These are phyloP conservation scores for Ceratoteleas bidentatus DNA, from an alignment of 1,140 invertebrate genomes.

Conservation along the genomic window DNA sequence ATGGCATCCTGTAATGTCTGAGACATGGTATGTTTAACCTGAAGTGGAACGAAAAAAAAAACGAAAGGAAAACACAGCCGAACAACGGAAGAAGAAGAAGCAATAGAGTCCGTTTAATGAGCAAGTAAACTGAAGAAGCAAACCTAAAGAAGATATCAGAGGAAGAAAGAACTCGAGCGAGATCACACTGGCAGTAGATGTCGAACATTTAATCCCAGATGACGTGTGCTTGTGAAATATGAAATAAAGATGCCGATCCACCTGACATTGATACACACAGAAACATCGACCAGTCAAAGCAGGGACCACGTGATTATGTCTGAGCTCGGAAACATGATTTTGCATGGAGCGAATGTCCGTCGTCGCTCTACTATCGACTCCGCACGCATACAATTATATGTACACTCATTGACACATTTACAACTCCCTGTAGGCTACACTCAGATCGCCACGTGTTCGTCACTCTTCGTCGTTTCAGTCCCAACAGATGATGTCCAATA, in stretches of 20 bases:
- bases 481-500: too few relatives aligned
- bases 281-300: slow-evolving; percentile 81
- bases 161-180: slow-evolving; percentile 5
- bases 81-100: too few relatives aligned
- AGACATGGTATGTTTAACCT: too few relatives aligned
- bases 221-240: slow-evolving; percentile 38
- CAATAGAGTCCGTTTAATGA: too few relatives aligned
- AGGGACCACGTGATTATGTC: slow-evolving; percentile 83
- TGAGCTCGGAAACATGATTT: slow-evolving; percentile 80
- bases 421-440: too few relatives aligned
- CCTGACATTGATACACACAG: slow-evolving; percentile 72
- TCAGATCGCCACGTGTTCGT: not conserved
- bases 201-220: slow-evolving; percentile 40
- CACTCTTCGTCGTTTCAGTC: not conserved
- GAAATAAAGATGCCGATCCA: slow-evolving; percentile 53
- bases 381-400: slow-evolving; percentile 56
- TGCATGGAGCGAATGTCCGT: slow-evolving; percentile 79
- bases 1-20: too few relatives aligned
- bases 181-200: slow-evolving; percentile 51
- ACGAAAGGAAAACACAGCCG: too few relatives aligned
- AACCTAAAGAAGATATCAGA: not conserved
- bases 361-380: slow-evolving; percentile 80
- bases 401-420: slow-evolving; percentile 14
- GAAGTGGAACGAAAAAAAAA: too few relatives aligned
- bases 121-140: too few relatives aligned